Base-by-base conservation (phyloP, 1,140 invertebrate genomes). In the Acromyrmex charruanus region DNA sequence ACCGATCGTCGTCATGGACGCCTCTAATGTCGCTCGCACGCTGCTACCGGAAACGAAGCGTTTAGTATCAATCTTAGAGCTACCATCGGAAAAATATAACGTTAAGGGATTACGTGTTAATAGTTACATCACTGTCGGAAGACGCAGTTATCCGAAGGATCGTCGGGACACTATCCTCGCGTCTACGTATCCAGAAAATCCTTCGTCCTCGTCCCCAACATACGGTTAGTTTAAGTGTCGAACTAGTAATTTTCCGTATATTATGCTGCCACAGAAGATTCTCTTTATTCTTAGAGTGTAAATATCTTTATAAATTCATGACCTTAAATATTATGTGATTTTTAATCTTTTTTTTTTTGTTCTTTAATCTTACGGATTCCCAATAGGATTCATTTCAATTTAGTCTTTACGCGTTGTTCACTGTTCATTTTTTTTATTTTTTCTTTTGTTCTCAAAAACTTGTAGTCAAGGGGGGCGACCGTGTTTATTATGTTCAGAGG, bases 71-170 rank as follows among this genome's bases (percentile, higher is more conserved):
- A 91, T 58, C 25, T 75, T 21, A 18, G 74, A 59, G 71, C 84
- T 93, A 94, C 93, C 93, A 93, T 93, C 94, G 92, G 90, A 93
- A 95, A 95, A 95, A 94, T 95, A 95, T 95, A 95, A 95, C 92
- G 87, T 95, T 95, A 94, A 95, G 88, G 92, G 92, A 85, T 94
- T 95, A 95, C 91, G 94, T 94, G 92, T 95, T 95, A 95, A 94
- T 94, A 95, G 92, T 95, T 95, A 95, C 93, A 95, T 95, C 94
- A 95, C 93, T 94, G 93, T 93, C 91, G 92, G 91, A 89, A 87
- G 89, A 90, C 86, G 84, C 89, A 86, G 59, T 74, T 69, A 86
- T 39, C 85, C 81, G 72, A 35, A 89, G 89, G 88, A 92, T 85
- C 69, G 81, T 84, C 89, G 72, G 84, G 77, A 77, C 35, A 59